Conservation (phyloP, 1,140 invertebrate genomes). For the Penaeus indicus region DNA sequence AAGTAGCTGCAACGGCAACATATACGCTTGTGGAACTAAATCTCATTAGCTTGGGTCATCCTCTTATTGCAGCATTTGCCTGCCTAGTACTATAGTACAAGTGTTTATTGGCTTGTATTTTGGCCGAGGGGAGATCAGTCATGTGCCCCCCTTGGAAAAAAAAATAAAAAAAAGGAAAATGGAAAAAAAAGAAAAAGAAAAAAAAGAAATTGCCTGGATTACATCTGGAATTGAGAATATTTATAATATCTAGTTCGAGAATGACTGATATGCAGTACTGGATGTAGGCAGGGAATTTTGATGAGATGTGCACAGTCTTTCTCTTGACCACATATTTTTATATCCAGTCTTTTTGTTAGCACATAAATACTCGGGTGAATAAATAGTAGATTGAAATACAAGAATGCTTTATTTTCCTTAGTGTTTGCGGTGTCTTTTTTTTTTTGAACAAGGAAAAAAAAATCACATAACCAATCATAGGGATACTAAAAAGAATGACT, state of each 20-base stretch:
- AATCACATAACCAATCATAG: no score
- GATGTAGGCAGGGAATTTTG: neutral
- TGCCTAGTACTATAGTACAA: no score
- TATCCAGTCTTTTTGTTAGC: conserved; percentile 22
- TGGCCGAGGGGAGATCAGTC: no score
- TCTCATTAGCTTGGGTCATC: no score
- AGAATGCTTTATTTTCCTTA: neutral
- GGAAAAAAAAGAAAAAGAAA: no score
- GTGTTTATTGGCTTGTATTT: no score
- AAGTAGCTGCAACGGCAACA: neutral
- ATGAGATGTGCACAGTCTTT: conserved; percentile 24
- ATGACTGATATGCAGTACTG: conserved; percentile 11
- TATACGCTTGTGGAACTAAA: neutral
- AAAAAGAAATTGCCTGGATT: neutral
- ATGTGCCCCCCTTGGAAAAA: no score
- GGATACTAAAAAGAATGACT: no score
- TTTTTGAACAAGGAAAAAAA: no score
- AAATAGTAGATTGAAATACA: neutral
- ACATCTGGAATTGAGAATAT: neutral
- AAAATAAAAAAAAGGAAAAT: no score
- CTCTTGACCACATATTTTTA: conserved; percentile 20
- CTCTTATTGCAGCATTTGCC: no score
- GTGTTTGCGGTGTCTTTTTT: neutral
- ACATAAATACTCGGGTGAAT: conserved; percentile 14
- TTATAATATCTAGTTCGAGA: neutral